Conservation (phyloP, 2,113 vertebrate species). For the Phoenicopterus ruber region DNA sequence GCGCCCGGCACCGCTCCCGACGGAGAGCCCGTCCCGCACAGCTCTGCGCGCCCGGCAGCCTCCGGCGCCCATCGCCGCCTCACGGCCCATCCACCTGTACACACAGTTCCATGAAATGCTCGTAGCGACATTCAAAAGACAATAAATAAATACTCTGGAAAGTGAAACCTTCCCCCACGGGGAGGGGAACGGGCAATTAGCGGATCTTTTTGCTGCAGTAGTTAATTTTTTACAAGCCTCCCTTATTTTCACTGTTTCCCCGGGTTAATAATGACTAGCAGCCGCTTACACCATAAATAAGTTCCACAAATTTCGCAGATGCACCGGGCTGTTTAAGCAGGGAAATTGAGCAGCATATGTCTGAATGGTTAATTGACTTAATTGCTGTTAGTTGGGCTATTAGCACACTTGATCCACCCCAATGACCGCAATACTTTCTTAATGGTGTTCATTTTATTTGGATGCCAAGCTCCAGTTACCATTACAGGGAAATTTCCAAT, state of each 20-base stretch:
- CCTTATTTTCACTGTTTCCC: conserved; percentile 33
- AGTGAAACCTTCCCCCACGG: not conserved
- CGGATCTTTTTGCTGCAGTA: not conserved
- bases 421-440: conserved; percentile 77
- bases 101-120: rapidly evolving
- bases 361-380: conserved; percentile 85
- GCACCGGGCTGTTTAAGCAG: conserved; percentile 68
- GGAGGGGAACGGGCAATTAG: conserved; percentile 39
- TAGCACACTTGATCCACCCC: conserved; percentile 83
- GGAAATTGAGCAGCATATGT: conserved; percentile 79
- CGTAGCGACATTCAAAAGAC: not conserved
- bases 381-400: conserved; percentile 83
- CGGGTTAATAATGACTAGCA: conserved; percentile 44
- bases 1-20: rapidly evolving
- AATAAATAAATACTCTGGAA: not conserved
- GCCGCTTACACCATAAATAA: conserved; percentile 64
- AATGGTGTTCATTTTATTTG: conserved; percentile 76
- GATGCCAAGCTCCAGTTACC: conserved; percentile 82
- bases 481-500: conserved; percentile 83
- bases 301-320: conserved; percentile 65
- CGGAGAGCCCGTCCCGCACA: rapidly evolving
- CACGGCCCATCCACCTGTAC: not conserved
- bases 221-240: conserved; percentile 56
- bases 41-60: not conserved
- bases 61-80: rapidly evolving